These are phyloP conservation scores for Gandaritis pyraliata DNA, from an alignment of 2,888 invertebrate genomes.

Conservation along the genomic window DNA sequence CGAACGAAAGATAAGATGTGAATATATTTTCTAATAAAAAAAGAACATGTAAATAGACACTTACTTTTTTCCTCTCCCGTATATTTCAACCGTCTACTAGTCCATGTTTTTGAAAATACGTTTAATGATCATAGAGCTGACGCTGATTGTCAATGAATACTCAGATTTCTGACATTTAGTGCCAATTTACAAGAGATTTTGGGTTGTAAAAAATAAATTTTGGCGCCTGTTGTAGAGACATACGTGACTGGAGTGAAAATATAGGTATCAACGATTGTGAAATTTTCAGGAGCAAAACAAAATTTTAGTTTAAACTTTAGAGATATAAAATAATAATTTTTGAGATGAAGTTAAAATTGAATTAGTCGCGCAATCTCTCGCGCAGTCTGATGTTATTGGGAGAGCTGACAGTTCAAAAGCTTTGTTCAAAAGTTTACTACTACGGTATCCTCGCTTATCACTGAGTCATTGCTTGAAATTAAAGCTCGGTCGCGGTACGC, in stretches of 20 bases:
- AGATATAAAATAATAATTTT: too few relatives aligned
- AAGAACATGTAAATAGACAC: constrained; percentile 14
- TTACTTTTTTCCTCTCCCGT: constrained; percentile 21
- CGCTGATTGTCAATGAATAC: constrained; percentile 37
- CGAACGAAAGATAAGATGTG: constrained; percentile 19
- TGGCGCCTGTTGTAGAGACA: constrained; percentile 32
- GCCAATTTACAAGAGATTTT: constrained; percentile 51
- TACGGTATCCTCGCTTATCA: constrained; percentile 50
- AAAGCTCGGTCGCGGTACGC: constrained; percentile 71
- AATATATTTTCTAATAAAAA: constrained; percentile 17
- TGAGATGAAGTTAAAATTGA: too few relatives aligned
- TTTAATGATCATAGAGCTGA: constrained; percentile 33
- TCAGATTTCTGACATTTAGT: constrained; percentile 40
- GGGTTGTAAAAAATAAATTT: constrained; percentile 46
- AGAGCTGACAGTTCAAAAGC: not conserved
- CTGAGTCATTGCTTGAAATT: constrained; percentile 63
- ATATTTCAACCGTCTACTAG: constrained; percentile 24
- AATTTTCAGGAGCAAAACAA: not conserved
- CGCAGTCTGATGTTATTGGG: not conserved
- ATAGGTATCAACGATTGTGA: constrained; percentile 12
- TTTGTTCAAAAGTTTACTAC: constrained; percentile 15
- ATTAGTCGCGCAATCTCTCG: not conserved
- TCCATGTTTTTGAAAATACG: constrained; percentile 35
- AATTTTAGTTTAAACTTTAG: not conserved
- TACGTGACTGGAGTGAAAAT: constrained; percentile 31